These are phyloP conservation scores for Dolomedes plantarius DNA, from an alignment of 2,888 invertebrate species.

Conservation along the genomic window DNA sequence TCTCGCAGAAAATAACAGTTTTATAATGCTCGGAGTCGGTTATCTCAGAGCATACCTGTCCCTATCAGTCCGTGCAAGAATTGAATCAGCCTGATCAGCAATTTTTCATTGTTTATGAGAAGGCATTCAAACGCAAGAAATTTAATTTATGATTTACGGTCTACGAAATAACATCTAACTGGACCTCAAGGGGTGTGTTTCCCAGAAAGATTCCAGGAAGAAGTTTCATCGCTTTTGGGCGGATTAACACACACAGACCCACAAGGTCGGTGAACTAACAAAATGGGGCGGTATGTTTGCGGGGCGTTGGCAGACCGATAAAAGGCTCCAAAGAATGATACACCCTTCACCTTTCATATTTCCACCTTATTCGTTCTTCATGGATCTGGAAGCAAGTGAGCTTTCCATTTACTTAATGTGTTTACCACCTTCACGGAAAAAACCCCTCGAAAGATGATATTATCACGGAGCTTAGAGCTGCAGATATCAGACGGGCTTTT, in stretches of 20 bases:
- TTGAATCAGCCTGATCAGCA: no score
- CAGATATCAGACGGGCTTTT: neutral
- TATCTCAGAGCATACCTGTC: no score
- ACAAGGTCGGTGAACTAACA: slow-evolving; percentile 22
- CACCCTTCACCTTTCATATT: slow-evolving; percentile 47
- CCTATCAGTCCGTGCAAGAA: no score
- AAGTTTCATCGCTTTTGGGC: slow-evolving; percentile 38
- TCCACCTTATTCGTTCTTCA: slow-evolving; percentile 32
- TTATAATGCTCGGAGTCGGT: no score
- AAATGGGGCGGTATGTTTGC: slow-evolving; percentile 35
- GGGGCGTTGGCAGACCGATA: slow-evolving; percentile 61
- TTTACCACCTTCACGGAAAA: slow-evolving; percentile 27
- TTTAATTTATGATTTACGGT: slow-evolving; percentile 6
- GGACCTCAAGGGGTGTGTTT: slow-evolving; percentile 3
- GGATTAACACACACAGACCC: slow-evolving; percentile 46
- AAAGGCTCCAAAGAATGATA: slow-evolving; percentile 38
- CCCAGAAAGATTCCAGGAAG: slow-evolving; percentile 19
- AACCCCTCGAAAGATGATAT: slow-evolving; percentile 7
- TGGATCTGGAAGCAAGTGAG: slow-evolving; percentile 28
- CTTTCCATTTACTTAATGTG: slow-evolving; percentile 66
- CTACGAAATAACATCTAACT: slow-evolving; percentile 4
- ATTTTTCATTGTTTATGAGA: neutral
- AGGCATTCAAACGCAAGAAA: neutral
- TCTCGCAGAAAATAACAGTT: no score
- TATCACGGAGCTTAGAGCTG: slow-evolving; percentile 3